A percentile compares a stretch with the other conserved stretches of the same genome.
phyloP scores from a whole-genome alignment of 2,797 vertebrate species.

The Falco biarmicus region DNA sequence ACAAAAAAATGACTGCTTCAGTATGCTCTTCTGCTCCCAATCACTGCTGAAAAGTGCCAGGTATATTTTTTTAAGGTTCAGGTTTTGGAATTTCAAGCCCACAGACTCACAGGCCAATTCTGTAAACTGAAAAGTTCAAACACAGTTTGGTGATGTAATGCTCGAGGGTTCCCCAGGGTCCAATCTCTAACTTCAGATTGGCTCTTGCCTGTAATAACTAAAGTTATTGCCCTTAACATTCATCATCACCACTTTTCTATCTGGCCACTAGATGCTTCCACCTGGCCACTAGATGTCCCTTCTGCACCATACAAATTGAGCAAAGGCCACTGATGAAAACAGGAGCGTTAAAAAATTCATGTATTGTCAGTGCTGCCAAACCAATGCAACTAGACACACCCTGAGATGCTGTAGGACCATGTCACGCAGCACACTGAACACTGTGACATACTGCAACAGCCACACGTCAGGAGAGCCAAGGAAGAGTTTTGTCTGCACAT shows the following conservation, averaged over 20 bases:
- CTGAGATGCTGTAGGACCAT: background rate
- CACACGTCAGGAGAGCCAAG: background rate
- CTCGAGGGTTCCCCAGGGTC: background rate
- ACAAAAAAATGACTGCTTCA: background rate
- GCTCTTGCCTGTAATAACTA: background rate
- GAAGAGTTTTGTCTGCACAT: background rate
- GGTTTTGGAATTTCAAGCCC: background rate
- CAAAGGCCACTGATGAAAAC: background rate
- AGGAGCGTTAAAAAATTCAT: background rate
- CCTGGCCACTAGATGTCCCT: slow-evolving; percentile 39
- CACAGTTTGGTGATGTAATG: background rate
- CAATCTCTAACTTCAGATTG: background rate
- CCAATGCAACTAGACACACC: background rate
- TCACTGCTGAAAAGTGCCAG: background rate
- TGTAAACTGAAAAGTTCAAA: background rate
- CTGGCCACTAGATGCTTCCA: background rate
- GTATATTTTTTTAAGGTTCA: background rate
- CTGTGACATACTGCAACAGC: background rate
- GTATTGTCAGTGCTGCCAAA: background rate
- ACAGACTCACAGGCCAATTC: background rate
- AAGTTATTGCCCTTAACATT: background rate
- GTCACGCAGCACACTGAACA: background rate
- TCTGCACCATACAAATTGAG: background rate
- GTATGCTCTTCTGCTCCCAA: background rate
- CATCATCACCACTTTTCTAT: background rate